Base-by-base conservation (phyloP, 2,113 vertebrate species). In the Chrysemys picta region DNA sequence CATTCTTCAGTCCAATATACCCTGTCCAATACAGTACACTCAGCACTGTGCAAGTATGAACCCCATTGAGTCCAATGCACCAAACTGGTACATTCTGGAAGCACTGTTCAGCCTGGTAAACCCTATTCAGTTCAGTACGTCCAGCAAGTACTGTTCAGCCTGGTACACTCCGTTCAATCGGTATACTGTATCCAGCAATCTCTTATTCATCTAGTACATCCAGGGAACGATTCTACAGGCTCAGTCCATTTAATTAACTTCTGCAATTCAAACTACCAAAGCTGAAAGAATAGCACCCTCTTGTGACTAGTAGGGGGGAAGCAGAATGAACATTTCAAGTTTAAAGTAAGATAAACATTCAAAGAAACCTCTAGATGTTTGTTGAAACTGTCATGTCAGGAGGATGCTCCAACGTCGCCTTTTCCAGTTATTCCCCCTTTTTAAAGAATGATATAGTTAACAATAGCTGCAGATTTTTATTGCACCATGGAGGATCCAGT, bases 251-350 rank as follows among this genome's bases (percentile, higher is more conserved):
- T 49, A 21, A n/a, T 38, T 4, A 6, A 24, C 31, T 9, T 35
- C 54, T 12, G 75, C 50, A 47, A 49, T 12, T 17, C n/a, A 47
- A 11, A n/a, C 6, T 45, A 87, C 54, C 42, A 17, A 54, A 25
- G 27, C 1, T 83, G 31, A 59, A 49, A 56, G 84, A 91, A 87
- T 82, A 97, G 96, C 90, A 85, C 84, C 91, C 57, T 87, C 85
- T 56, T 50, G 82, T 1, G 54, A 69, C 82, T 85, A 75, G 0
- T 65, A n/a, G 4, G 8, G 3, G 24, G 84, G 85, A 0, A 21
- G 22, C 81, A 88, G 81, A 2, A 0, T 47, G 35, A 1, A 0
- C 10, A 6, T 52, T 0, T 4, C 19, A 45, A 6, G 35, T 8
- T 24, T 53, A n/a, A 19, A 59, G 49, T 3, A 47, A 49, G 12